Percentiles rank a stretch among this genome's conserved stretches.
These are phyloP conservation scores for Drosophila lutescens DNA, from an alignment of 2,888 invertebrate species.

Conservation along the genomic window DNA sequence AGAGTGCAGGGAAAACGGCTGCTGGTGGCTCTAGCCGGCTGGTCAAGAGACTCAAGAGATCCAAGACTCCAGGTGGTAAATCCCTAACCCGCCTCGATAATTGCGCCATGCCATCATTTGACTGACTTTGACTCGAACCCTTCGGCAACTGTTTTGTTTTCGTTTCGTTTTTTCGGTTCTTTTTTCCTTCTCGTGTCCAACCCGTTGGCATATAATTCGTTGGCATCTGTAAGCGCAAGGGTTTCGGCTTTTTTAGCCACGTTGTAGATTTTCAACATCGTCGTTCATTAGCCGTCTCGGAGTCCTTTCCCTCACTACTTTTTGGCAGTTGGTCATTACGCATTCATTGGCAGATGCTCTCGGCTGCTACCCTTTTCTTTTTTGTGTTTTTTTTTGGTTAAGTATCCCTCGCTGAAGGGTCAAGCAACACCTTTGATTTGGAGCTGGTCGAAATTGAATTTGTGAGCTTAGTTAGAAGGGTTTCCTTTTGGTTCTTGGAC, in stretches of 20 bases:
- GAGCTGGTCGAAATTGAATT: conserved; percentile 70
- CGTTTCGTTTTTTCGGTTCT: conserved; percentile 45
- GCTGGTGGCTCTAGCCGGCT: conserved; percentile 51
- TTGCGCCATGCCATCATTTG: conserved; percentile 70
- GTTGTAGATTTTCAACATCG: conserved; percentile 76
- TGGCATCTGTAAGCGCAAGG: conserved; percentile 71
- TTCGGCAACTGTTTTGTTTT: conserved; percentile 70
- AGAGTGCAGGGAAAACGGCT: conserved; percentile 36
- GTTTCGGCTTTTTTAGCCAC: conserved; percentile 59
- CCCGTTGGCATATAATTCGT: conserved; percentile 58
- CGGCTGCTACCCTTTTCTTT: conserved; percentile 26
- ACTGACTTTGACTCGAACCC: conserved; percentile 73
- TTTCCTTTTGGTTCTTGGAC: conserved; percentile 20
- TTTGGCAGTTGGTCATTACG: conserved; percentile 82
- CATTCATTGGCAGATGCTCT: conserved; percentile 81
- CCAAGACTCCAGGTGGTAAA: conserved; percentile 73
- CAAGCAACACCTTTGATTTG: conserved; percentile 82
- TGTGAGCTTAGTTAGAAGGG: conserved; percentile 45
- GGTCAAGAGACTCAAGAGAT: conserved; percentile 43
- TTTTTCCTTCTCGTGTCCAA: conserved; percentile 50
- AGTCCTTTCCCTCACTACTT: conserved; percentile 59
- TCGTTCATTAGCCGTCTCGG: conserved; percentile 69
- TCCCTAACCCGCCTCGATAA: conserved; percentile 72
- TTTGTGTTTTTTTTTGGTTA: conserved; percentile 24
- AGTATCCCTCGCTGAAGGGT: conserved; percentile 69